A percentile compares a stretch with the other conserved stretches of the same genome.
phyloP scores from a whole-genome alignment of 2,888 invertebrate genomes.

The Patella depressa region DNA sequence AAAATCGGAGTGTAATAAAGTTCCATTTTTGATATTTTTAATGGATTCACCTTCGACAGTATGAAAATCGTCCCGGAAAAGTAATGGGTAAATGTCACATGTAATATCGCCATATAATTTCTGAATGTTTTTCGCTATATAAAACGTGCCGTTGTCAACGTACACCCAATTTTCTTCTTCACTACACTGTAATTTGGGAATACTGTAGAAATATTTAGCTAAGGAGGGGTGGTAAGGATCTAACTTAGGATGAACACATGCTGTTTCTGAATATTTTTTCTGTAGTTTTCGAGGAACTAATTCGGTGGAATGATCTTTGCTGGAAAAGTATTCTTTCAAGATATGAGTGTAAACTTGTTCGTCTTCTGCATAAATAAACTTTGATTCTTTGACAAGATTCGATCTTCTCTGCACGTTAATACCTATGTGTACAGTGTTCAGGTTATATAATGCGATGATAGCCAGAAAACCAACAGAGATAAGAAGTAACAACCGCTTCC shows the following conservation, averaged over 20 bases:
- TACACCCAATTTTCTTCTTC: slow-evolving; percentile 81
- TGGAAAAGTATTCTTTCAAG: no score
- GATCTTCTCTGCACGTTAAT: no score
- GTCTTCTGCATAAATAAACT: no score
- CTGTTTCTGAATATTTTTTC: slow-evolving; percentile 38
- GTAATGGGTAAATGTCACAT: slow-evolving; percentile 75
- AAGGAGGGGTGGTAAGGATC: slow-evolving; percentile 81
- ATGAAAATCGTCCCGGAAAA: slow-evolving; percentile 44
- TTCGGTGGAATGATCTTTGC: no score
- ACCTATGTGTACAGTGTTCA: no score
- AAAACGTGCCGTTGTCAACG: slow-evolving; percentile 78
- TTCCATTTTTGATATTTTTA: slow-evolving; percentile 30
- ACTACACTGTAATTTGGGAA: slow-evolving; percentile 79
- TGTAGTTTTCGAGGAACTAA: no score
- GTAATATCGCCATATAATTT: slow-evolving; percentile 66
- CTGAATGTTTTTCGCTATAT: slow-evolving; percentile 73
- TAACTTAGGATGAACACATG: slow-evolving; percentile 78
- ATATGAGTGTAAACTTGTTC: no score
- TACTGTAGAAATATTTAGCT: slow-evolving; percentile 79
- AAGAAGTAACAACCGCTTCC: no score
- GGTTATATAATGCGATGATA: no score
- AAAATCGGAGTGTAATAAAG: slow-evolving; percentile 44
- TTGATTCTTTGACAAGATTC: no score
- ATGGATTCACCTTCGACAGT: slow-evolving; percentile 32
- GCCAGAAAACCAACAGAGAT: no score